Evolutionary conservation across 2,888 invertebrate species (phyloP).

Genomic region (Tipula confusa): DNA sequence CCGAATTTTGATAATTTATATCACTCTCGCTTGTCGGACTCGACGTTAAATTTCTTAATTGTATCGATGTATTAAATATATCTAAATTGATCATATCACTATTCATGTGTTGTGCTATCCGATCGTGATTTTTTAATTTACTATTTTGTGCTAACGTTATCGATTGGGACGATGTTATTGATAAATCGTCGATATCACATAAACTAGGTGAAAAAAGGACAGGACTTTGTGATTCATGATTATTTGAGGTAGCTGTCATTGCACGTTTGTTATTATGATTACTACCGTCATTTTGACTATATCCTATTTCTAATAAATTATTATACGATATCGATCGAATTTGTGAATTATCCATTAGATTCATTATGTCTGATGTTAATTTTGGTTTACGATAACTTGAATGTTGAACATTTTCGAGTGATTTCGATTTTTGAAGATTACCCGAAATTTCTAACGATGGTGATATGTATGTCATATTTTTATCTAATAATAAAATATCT

Average conservation of each 20-base stretch:
- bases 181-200: constrained; percentile 40
- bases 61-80: constrained; percentile 38
- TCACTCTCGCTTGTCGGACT: constrained; percentile 58
- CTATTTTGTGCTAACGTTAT: constrained; percentile 29
- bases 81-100: constrained; percentile 33
- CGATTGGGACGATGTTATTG: constrained; percentile 35
- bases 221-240: constrained; percentile 36
- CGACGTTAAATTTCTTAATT: constrained; percentile 39
- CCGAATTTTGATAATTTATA: constrained; percentile 62
- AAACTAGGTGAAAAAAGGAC: constrained; percentile 41
- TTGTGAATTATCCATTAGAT: constrained; percentile 31
- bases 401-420: constrained; percentile 35
- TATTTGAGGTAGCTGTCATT: constrained; percentile 29
- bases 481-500: constrained; percentile 41
- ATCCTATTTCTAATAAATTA: constrained; percentile 34
- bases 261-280: constrained; percentile 27
- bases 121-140: constrained; percentile 5
- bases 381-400: background rate
- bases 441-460: constrained; percentile 45
- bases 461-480: constrained; percentile 47
- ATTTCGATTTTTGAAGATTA: constrained; percentile 37
- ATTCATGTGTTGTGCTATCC: background rate
- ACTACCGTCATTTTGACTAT: background rate
- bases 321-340: constrained; percentile 40
- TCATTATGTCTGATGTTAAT: background rate